Evolutionary conservation across 2,113 vertebrate genomes (phyloP).

Genomic region (Zapornia atra): DNA sequence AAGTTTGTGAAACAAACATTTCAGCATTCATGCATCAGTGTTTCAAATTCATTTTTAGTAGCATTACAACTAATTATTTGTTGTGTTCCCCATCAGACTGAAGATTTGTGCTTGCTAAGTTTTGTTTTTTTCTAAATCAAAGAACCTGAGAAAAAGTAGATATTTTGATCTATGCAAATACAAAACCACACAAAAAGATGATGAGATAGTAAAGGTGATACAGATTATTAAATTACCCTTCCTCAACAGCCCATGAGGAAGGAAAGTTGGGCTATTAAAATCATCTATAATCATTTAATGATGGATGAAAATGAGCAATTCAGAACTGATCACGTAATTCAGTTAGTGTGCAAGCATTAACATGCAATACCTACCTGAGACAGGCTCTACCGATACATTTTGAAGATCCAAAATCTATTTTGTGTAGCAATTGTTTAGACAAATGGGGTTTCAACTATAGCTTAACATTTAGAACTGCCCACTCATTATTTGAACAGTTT

Average conservation of each 20-base stretch:
- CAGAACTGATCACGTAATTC: not conserved
- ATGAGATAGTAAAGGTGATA: not conserved
- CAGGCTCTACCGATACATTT: not conserved
- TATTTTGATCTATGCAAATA: constrained; percentile 11
- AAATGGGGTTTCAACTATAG: not conserved
- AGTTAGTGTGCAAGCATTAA: not conserved
- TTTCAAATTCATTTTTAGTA: not conserved
- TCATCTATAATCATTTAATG: not conserved
- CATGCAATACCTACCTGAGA: not conserved
- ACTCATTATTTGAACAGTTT: not conserved
- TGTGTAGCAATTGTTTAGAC: not conserved
- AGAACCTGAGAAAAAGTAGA: not conserved
- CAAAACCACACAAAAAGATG: not conserved
- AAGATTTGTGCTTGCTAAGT: not conserved
- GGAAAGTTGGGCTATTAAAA: not conserved
- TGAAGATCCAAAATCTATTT: not conserved
- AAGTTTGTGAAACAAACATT: not conserved
- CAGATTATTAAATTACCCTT: not conserved
- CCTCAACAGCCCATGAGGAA: not conserved
- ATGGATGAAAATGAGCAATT: not conserved
- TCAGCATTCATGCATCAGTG: not conserved
- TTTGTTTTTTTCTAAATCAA: not conserved
- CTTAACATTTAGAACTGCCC: not conserved
- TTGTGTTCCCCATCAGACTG: not conserved
- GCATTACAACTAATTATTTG: not conserved